phyloP scores from a whole-genome alignment of 2,888 invertebrate genomes.

The Unio delphinus region DNA sequence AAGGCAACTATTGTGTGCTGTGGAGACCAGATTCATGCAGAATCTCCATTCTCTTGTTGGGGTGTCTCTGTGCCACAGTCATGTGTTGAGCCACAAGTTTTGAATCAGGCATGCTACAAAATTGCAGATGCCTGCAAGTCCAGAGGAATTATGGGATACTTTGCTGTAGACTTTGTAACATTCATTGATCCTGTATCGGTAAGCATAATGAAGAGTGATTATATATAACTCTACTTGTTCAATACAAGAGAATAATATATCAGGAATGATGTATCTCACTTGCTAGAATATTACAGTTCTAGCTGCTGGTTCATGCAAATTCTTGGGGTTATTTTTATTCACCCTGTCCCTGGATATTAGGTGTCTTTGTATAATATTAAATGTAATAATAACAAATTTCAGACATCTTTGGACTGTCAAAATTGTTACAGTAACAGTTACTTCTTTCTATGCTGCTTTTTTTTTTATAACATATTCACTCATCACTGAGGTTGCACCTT shows the following conservation, averaged over 20 bases:
- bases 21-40: constrained; percentile 71
- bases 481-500: no score
- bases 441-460: no score
- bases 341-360: not conserved
- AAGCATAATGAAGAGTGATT: constrained; percentile 18
- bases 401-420: no score
- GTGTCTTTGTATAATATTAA: no score
- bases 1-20: constrained; percentile 54
- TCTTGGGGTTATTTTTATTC: not conserved
- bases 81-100: constrained; percentile 65
- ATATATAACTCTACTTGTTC: no score
- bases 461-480: no score
- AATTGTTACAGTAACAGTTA: no score
- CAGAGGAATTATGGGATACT: constrained; percentile 68
- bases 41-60: constrained; percentile 67
- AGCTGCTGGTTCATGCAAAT: not conserved
- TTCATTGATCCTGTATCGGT: constrained; percentile 69
- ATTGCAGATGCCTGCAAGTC: constrained; percentile 68
- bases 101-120: constrained; percentile 62
- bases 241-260: no score
- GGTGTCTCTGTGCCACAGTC: constrained; percentile 70
- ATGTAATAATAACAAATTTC: no score
- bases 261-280: no score
- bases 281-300: no score
- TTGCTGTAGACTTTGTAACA: constrained; percentile 70